These are phyloP conservation scores for Aepyceros melampus DNA, from an alignment of 2,113 vertebrate species.

Conservation along the genomic window DNA sequence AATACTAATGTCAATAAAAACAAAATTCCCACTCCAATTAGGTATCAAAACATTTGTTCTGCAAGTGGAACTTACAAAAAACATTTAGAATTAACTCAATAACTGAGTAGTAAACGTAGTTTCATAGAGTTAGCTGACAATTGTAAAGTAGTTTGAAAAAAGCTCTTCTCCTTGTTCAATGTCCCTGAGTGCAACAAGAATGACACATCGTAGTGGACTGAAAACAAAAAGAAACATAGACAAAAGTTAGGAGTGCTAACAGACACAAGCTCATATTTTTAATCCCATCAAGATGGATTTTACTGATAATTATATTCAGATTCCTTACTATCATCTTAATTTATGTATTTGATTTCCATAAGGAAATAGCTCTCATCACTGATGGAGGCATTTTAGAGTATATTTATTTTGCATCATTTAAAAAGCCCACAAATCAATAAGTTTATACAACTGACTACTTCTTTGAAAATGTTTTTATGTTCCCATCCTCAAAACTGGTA, in stretches of 20 bases:
- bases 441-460: background rate
- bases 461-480: background rate
- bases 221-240: background rate
- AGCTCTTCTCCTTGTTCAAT: conserved; percentile 91
- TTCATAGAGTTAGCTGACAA: conserved; percentile 82
- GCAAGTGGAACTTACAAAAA: background rate
- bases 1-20: background rate
- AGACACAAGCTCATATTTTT: background rate
- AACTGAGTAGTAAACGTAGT: background rate
- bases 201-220: conserved; percentile 89
- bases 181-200: conserved; percentile 90
- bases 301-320: background rate
- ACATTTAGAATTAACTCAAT: background rate
- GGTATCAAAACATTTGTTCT: background rate
- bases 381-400: background rate
- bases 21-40: background rate
- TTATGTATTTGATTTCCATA: background rate
- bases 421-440: background rate
- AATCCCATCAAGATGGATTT: background rate
- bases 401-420: background rate
- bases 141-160: conserved; percentile 96
- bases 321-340: background rate
- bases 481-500: background rate
- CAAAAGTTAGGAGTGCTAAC: background rate
- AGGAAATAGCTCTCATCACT: background rate